A percentile compares a stretch with the other conserved stretches of the same genome.
Conservation (phyloP, 2,797 vertebrate species). For the Schizopygopsis malacanthus region DNA sequence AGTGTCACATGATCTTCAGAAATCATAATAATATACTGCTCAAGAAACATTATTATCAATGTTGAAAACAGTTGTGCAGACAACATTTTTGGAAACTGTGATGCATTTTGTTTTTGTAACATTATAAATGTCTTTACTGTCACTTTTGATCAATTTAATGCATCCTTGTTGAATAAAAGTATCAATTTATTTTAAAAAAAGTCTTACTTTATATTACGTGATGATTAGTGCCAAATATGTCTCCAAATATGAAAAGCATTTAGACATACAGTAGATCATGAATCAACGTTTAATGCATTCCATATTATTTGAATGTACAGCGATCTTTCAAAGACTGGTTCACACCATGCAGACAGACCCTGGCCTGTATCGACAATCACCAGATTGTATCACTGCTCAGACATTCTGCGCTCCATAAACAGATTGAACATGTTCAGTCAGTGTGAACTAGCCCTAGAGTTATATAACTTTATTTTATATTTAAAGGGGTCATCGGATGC, state of each 20-base stretch:
- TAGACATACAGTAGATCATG: too few relatives aligned
- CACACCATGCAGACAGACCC: too few relatives aligned
- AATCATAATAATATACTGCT: neutral
- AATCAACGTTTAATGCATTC: too few relatives aligned
- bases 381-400: too few relatives aligned
- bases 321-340: too few relatives aligned
- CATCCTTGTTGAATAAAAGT: neutral
- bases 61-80: neutral
- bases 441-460: neutral
- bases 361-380: too few relatives aligned
- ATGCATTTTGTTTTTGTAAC: neutral
- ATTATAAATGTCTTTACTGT: neutral
- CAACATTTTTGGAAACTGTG: neutral
- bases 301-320: too few relatives aligned
- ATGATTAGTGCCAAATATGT: neutral
- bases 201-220: neutral
- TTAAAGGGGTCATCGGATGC: neutral
- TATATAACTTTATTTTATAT: neutral
- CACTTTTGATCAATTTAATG: neutral
- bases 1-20: constrained; percentile 1
- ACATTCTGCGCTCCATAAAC: too few relatives aligned
- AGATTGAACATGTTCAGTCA: neutral
- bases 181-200: neutral
- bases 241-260: too few relatives aligned
- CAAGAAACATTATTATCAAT: neutral